phyloP scores from a whole-genome alignment of 2,113 vertebrate species.

The Excalfactoria chinensis region DNA sequence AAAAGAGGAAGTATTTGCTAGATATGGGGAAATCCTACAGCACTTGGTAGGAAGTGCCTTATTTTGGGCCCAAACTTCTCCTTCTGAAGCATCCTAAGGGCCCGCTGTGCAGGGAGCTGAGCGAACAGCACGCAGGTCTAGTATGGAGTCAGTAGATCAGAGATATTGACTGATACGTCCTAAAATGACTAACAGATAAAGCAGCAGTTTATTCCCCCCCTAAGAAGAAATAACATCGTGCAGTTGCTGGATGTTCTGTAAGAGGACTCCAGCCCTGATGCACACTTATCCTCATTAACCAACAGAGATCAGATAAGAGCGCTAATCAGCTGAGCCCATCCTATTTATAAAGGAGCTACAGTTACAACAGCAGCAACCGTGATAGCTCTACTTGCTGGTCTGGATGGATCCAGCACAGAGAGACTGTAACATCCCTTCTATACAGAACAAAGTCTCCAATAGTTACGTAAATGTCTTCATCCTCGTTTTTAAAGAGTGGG shows the following conservation, averaged over 20 bases:
- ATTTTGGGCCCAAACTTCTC: neutral
- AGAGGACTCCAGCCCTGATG: neutral
- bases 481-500: neutral
- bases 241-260: neutral
- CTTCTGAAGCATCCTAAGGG: neutral
- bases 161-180: no score
- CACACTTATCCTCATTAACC: constrained; percentile 54
- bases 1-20: constrained; percentile 26
- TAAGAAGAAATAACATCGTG: neutral
- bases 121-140: neutral
- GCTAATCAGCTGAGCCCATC: constrained; percentile 51
- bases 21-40: neutral
- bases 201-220: neutral
- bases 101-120: neutral
- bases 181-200: neutral
- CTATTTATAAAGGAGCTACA: constrained; percentile 65
- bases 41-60: neutral
- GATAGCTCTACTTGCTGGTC: neutral
- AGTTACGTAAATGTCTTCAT: neutral
- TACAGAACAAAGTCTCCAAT: neutral
- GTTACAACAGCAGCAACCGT: constrained; percentile 39
- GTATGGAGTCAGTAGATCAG: no score
- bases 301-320: constrained; percentile 6
- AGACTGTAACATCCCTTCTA: neutral
- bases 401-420: neutral